Conservation (phyloP, 2,888 invertebrate species). For the Agriopis marginaria region DNA sequence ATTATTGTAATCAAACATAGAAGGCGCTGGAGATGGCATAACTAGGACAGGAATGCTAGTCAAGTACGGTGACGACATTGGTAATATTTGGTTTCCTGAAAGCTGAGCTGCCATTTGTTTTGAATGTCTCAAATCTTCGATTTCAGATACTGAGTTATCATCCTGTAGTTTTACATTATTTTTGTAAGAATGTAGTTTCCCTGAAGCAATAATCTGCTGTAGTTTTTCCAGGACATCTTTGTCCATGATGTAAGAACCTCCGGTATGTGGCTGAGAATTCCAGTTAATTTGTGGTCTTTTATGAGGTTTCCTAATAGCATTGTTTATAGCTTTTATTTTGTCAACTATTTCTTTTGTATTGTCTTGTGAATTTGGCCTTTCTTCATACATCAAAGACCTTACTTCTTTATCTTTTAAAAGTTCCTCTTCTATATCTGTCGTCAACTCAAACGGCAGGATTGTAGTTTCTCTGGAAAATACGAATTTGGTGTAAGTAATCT, state of each 20-base stretch:
- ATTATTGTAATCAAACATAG: conserved; percentile 52
- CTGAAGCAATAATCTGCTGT: conserved; percentile 72
- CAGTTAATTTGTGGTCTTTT: conserved; percentile 62
- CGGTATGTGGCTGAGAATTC: conserved; percentile 60
- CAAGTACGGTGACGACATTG: conserved; percentile 61
- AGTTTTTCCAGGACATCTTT: conserved; percentile 72
- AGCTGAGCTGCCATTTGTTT: conserved; percentile 51
- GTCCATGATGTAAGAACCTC: conserved; percentile 64
- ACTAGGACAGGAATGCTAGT: conserved; percentile 70
- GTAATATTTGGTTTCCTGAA: conserved; percentile 45
- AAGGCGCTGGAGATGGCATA: conserved; percentile 53
- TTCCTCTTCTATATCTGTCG: conserved; percentile 40
- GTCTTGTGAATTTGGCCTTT: conserved; percentile 53
- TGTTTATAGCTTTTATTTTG: conserved; percentile 85
- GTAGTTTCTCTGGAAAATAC: conserved; percentile 60
- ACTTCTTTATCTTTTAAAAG: conserved; percentile 52
- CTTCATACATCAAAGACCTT: conserved; percentile 59
- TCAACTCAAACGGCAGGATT: conserved; percentile 40
- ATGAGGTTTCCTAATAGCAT: conserved; percentile 70
- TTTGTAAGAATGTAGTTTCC: conserved; percentile 60
- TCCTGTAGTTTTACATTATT: conserved; percentile 54
- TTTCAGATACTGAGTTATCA: conserved; percentile 50
- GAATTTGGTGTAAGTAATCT: conserved; percentile 32
- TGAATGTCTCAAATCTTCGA: conserved; percentile 51
- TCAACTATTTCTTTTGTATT: conserved; percentile 79